A percentile compares a stretch with the other conserved stretches of the same genome.
These are phyloP conservation scores for Grantiella picta DNA, from an alignment of 2,113 vertebrate genomes.

Conservation along the genomic window DNA sequence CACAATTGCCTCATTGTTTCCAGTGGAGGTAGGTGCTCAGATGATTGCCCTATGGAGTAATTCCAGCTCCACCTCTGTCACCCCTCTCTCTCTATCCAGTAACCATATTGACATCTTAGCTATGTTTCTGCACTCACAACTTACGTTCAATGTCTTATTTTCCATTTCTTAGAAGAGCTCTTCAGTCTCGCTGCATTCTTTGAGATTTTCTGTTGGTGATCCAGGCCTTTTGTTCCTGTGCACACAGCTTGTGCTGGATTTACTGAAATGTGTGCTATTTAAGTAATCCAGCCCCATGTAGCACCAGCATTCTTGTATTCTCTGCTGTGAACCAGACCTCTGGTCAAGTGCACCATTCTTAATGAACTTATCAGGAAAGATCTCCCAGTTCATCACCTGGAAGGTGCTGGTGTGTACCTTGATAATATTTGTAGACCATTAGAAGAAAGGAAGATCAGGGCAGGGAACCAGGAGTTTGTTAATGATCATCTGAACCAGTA, in stretches of 20 bases:
- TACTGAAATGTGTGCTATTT: not conserved
- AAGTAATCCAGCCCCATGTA: not conserved
- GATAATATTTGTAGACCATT: not conserved
- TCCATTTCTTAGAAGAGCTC: not conserved
- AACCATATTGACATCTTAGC: not conserved
- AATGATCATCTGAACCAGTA: not conserved
- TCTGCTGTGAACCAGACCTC: not conserved
- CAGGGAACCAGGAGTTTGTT: not conserved
- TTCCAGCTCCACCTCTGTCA: not conserved
- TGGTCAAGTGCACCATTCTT: not conserved
- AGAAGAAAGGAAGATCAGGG: not conserved
- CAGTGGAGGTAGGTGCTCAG: not conserved
- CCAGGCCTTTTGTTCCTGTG: not conserved
- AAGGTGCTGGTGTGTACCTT: not conserved
- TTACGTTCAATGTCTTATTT: not conserved
- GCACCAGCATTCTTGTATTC: not conserved
- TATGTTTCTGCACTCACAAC: not conserved
- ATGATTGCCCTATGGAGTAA: not conserved
- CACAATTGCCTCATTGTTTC: not conserved
- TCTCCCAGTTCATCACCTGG: not conserved
- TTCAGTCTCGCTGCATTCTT: not conserved
- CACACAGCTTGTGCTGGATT: not conserved
- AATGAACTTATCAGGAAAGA: not conserved
- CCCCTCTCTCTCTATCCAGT: not conserved
- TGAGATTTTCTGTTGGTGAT: not conserved